A percentile compares a stretch with the other conserved stretches of the same genome.
These are phyloP conservation scores for Morinoia aosen DNA, from an alignment of 2,888 invertebrate genomes.

Conservation along the genomic window DNA sequence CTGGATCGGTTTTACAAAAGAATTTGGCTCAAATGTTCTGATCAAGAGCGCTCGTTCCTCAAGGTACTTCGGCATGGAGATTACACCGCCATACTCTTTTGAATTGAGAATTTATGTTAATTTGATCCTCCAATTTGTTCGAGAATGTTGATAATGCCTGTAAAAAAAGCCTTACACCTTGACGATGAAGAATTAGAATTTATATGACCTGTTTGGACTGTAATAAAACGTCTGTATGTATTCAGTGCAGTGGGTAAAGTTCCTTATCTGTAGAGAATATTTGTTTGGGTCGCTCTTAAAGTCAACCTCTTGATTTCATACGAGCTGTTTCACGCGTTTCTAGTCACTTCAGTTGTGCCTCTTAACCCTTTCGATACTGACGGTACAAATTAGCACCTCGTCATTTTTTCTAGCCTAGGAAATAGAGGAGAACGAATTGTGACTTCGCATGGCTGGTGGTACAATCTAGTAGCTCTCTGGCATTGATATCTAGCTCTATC, in stretches of 20 bases:
- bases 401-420: no score
- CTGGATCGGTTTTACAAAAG: conserved; percentile 23
- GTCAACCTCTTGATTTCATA: conserved; percentile 41
- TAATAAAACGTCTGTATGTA: conserved; percentile 43
- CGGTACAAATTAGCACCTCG: no score
- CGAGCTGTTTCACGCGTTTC: conserved; percentile 38
- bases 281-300: conserved; percentile 28
- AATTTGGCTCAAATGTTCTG: conserved; percentile 29
- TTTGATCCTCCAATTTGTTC: conserved; percentile 51
- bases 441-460: no score
- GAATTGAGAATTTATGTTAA: conserved; percentile 38
- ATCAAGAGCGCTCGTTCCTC: conserved; percentile 37
- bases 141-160: conserved; percentile 50
- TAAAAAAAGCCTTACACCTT: conserved; percentile 40
- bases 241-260: conserved; percentile 25
- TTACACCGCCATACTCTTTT: conserved; percentile 48
- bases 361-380: no score
- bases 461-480: no score
- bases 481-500: no score
- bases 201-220: conserved; percentile 49
- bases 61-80: conserved; percentile 52
- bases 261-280: conserved; percentile 7
- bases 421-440: no score
- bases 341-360: conserved; percentile 40
- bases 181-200: conserved; percentile 52